A percentile compares a stretch with the other conserved stretches of the same genome.
Evolutionary conservation across 2,888 invertebrate genomes (phyloP).

Genomic region (Acutogordius australiensis): DNA sequence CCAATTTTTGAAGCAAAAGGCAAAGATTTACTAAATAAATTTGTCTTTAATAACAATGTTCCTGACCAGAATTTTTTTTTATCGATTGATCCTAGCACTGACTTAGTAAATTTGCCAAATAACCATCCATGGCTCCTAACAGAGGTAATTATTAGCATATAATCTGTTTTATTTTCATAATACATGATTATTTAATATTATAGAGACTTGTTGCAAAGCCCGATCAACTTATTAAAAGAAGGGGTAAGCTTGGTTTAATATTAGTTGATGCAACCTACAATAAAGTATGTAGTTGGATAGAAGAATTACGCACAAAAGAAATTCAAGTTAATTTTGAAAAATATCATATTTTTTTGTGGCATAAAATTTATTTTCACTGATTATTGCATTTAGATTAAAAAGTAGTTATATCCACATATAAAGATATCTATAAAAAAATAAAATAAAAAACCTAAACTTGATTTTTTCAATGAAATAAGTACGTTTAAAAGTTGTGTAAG

Average conservation of each 20-base stretch:
- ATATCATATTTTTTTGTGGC: no score
- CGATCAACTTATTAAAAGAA: constrained; percentile 84
- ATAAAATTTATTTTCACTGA: no score
- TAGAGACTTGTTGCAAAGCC: constrained; percentile 87
- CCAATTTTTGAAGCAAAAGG: constrained; percentile 5
- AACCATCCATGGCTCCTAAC: constrained; percentile 5
- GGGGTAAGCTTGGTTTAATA: constrained; percentile 82
- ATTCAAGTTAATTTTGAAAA: no score
- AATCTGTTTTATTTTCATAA: no score
- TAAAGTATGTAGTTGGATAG: constrained; percentile 54
- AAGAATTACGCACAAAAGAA: constrained; percentile 48
- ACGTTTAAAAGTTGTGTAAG: no score
- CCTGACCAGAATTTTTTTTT: neutral
- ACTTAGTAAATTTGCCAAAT: neutral
- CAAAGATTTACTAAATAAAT: neutral
- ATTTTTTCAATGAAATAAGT: no score
- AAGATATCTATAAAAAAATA: no score
- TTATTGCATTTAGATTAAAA: no score
- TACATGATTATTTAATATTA: constrained; percentile 16
- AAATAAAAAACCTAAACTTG: no score
- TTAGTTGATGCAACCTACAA: constrained; percentile 57
- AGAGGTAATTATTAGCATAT: no score
- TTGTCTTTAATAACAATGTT: neutral
- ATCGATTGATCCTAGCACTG: neutral
- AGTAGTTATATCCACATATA: no score